Evolutionary conservation across 1,140 invertebrate species (phyloP).

Genomic region (Cotesia glomerata): DNA sequence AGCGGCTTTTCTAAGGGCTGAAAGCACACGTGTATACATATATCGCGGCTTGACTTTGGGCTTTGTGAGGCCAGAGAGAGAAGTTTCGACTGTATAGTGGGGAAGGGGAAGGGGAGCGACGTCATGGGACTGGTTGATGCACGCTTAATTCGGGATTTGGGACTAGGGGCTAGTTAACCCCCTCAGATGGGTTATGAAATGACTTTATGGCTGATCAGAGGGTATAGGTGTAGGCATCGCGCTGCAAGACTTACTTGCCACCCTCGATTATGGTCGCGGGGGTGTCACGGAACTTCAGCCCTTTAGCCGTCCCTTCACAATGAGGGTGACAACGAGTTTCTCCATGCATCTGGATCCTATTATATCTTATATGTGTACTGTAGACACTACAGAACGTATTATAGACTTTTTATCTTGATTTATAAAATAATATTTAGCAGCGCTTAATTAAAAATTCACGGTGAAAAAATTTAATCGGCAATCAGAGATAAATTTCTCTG

Average conservation of each 20-base stretch:
- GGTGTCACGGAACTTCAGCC: conserved; percentile 30
- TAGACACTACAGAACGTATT: no score
- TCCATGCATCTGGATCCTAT: conserved; percentile 31
- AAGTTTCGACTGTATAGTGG: not conserved
- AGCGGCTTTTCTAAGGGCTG: conserved; percentile 30
- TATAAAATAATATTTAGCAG: not conserved
- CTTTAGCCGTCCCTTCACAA: conserved; percentile 22
- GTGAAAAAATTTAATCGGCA: no score
- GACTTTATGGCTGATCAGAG: conserved; percentile 64
- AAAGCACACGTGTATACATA: not conserved
- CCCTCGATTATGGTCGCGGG: conserved; percentile 32
- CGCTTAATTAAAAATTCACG: not conserved
- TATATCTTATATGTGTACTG: not conserved
- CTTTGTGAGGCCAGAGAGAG: conserved; percentile 9
- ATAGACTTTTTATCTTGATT: not conserved
- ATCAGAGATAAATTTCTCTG: no score
- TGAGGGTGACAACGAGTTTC: conserved; percentile 50
- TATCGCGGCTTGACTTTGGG: not conserved
- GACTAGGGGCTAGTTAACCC: conserved; percentile 55
- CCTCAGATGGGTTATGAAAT: conserved; percentile 59
- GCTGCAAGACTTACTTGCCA: conserved; percentile 4
- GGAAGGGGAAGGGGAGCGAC: not conserved
- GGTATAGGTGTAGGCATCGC: conserved; percentile 47
- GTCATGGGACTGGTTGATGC: conserved; percentile 40
- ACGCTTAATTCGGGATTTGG: conserved; percentile 55